Evolutionary conservation across 2,888 invertebrate species (phyloP), one percentile per base, ranked within the genome.

Genomic region (Litoditis marina): DNA sequence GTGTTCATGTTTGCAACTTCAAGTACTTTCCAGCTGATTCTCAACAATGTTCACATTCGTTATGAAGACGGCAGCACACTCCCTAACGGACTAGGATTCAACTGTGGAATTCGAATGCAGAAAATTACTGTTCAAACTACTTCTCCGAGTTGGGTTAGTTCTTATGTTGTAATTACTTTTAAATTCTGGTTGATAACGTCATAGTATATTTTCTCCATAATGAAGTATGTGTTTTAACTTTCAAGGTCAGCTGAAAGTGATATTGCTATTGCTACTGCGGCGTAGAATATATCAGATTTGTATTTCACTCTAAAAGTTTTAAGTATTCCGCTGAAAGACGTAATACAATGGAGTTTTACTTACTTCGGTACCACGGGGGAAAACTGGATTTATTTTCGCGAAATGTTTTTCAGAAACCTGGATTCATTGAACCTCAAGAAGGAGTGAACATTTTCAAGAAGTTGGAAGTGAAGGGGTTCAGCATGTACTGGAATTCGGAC

Each of bases 31-130:
- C 86, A 93, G 89, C 85, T 96, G 51, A 92, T 91, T 83, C 89
- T 98, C 66, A 90, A 89, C 79, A 92, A 95, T 86, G 93, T 98
- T 19, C 96, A 96, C 84, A 88, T 98, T 66, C 89, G 96, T 5
- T 96, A 92, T 85, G 96, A 98, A 86, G 94, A 96, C 85, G 87
- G 88, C 44, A 85, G 88, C 19, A 90, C 91, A 16, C 58, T 78
- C 30, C 87, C 89, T 69, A 87, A 88, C 25, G 86, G 87, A 51
- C 86, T 86, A 72, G 87, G 89, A 34, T 90, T 94, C 85, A 91
- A 92, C 42, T 90, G 90, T 84, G 96, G 96, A 13, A 86, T 96
- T 44, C 89, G 90, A 63, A 90, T 94, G 78, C 90, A 90, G 80
- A 89, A 90, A 32, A 87, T 98, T 67, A 89, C 90, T 70, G 92